phyloP scores from a whole-genome alignment of 2,797 vertebrate genomes.

The Avahi laniger region DNA sequence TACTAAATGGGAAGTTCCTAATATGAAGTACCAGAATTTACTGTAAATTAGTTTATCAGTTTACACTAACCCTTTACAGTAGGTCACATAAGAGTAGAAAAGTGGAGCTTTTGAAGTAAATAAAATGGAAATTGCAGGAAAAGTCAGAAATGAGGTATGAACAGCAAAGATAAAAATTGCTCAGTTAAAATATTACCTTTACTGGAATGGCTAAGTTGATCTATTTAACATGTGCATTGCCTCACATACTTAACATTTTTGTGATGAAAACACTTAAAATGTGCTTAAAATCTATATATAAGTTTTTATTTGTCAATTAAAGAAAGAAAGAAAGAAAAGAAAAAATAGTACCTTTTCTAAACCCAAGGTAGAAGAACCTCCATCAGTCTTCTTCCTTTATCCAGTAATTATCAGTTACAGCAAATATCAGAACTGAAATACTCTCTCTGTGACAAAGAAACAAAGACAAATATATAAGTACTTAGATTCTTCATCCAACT shows the following conservation, averaged over 20 bases:
- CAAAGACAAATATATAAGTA: background rate
- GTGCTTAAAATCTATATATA: background rate
- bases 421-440: background rate
- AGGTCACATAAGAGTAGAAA: background rate
- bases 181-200: background rate
- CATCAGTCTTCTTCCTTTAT: background rate
- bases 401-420: background rate
- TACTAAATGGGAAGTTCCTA: background rate
- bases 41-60: background rate
- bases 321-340: background rate
- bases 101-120: background rate
- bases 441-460: slow-evolving; percentile 21
- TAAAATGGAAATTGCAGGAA: background rate
- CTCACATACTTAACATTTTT: background rate
- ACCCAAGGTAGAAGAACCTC: background rate
- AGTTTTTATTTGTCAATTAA: background rate
- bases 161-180: background rate
- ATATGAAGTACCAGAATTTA: background rate
- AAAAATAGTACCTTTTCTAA: background rate
- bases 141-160: background rate
- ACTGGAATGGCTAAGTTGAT: background rate
- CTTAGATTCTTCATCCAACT: background rate
- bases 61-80: background rate
- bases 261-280: background rate
- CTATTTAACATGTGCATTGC: background rate